These are phyloP conservation scores for Anolis sagrei DNA, from an alignment of 2,113 vertebrate species.

Conservation along the genomic window DNA sequence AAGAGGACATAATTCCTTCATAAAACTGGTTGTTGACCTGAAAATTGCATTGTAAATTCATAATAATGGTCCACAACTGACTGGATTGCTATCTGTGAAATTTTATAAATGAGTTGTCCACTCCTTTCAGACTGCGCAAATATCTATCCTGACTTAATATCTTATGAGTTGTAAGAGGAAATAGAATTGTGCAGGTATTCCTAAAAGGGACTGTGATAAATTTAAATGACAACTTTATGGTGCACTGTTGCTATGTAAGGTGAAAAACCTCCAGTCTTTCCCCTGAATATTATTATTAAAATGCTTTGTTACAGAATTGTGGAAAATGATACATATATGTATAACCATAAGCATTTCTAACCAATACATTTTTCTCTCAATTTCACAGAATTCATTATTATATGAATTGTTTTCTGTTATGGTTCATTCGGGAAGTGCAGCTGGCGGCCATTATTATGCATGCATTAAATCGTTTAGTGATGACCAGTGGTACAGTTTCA, in stretches of 20 bases:
- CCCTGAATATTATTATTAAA: neutral
- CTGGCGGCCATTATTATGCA: conserved; percentile 98
- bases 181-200: neutral
- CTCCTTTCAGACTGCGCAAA: neutral
- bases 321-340: neutral
- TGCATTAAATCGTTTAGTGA: conserved; percentile 98
- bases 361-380: conserved; percentile 13
- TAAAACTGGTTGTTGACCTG: neutral
- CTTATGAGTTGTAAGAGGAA: neutral
- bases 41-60: neutral
- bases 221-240: neutral
- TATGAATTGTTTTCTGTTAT: conserved; percentile 99
- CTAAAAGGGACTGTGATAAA: neutral
- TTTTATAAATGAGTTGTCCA: neutral
- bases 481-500: conserved; percentile 99
- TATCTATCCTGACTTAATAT: neutral
- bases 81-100: neutral
- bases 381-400: conserved; percentile 85
- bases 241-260: neutral
- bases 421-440: conserved; percentile 98
- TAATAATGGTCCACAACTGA: neutral
- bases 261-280: neutral
- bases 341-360: neutral
- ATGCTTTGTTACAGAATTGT: neutral
- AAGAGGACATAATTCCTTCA: neutral